A percentile compares a stretch with the other conserved stretches of the same genome.
Conservation (phyloP, 2,888 invertebrate genomes). For the Phorcus lineatus region DNA sequence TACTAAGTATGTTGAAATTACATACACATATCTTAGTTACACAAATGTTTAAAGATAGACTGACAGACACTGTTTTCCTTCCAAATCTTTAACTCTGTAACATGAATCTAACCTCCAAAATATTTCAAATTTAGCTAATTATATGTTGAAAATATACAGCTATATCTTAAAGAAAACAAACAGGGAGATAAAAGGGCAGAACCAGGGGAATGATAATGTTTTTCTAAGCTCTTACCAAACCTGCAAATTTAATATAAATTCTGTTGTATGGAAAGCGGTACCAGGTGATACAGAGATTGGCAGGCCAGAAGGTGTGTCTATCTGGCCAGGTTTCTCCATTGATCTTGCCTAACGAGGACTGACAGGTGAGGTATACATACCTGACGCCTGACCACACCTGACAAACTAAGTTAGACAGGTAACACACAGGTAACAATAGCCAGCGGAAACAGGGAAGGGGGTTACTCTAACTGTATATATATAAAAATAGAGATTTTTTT, state of each 20-base stretch:
- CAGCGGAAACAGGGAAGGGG: neutral
- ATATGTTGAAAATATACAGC: too few species aligned
- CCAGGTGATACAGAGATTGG: neutral
- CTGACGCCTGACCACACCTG: slow-evolving; percentile 13
- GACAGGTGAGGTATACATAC: slow-evolving; percentile 18
- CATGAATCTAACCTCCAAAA: too few species aligned
- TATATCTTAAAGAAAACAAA: too few species aligned
- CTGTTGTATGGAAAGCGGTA: neutral
- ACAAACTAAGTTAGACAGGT: neutral
- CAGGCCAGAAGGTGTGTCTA: neutral
- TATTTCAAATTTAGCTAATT: too few species aligned
- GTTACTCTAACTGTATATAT: too few species aligned
- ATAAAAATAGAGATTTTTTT: too few species aligned
- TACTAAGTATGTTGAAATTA: too few species aligned
- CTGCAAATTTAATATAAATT: neutral
- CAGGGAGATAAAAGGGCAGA: too few species aligned
- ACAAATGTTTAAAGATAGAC: too few species aligned
- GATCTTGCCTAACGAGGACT: neutral
- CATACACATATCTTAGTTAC: too few species aligned
- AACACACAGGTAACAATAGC: neutral
- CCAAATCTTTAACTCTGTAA: too few species aligned
- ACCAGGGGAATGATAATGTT: neutral
- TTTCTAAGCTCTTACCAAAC: slow-evolving; percentile 1
- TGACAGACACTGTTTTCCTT: too few species aligned
- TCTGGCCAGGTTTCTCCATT: slow-evolving; percentile 10